Evolutionary conservation across 2,797 vertebrate species (phyloP).

Genomic region (Gallinago solitaria): DNA sequence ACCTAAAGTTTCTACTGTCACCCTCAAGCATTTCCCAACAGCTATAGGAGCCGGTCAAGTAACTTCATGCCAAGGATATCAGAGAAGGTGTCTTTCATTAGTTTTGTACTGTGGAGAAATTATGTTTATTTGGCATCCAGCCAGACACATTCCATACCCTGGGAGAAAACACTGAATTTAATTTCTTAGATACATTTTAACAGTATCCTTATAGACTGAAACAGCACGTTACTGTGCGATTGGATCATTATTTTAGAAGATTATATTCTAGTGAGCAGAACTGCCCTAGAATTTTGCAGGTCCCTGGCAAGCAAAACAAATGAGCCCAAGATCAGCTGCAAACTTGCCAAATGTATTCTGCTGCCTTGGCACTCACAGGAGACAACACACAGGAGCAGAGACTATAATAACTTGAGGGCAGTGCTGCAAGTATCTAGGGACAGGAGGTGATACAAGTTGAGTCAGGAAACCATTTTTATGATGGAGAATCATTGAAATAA

Average conservation of each 20-base stretch:
- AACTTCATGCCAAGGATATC: neutral
- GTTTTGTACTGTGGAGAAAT: neutral
- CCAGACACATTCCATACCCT: neutral
- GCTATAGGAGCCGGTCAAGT: neutral
- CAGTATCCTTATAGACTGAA: neutral
- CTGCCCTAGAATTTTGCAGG: neutral
- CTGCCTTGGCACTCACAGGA: neutral
- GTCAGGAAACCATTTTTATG: neutral
- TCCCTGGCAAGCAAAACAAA: neutral
- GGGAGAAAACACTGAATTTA: neutral
- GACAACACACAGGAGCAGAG: neutral
- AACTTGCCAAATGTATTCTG: neutral
- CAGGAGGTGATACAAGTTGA: neutral
- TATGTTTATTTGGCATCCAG: neutral
- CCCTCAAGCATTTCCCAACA: neutral
- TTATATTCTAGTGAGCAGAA: neutral
- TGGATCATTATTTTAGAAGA: neutral
- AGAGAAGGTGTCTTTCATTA: neutral
- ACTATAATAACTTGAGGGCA: neutral
- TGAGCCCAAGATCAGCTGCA: neutral
- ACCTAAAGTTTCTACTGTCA: neutral
- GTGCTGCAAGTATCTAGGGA: neutral
- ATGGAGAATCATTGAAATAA: neutral
- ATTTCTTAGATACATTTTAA: neutral
- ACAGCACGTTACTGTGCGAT: neutral